A percentile compares a stretch with the other conserved stretches of the same genome.
Conservation (phyloP, 2,113 vertebrate genomes). For the Megatriorchis doriae region DNA sequence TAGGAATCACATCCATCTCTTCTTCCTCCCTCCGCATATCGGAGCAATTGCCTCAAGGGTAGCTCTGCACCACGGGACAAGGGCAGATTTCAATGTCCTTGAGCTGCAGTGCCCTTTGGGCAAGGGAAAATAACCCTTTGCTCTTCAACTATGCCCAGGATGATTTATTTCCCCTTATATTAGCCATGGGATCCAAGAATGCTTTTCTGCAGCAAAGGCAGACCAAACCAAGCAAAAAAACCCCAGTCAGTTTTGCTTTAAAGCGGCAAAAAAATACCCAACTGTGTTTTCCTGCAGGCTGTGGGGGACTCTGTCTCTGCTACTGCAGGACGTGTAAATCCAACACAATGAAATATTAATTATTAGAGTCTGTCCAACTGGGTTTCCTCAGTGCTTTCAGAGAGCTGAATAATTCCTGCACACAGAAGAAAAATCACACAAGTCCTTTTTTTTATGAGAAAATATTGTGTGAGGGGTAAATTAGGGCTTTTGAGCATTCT, state of each 20-base stretch:
- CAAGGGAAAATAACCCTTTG: neutral
- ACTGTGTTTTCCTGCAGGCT: constrained; percentile 8
- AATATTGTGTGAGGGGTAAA: neutral
- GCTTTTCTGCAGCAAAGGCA: neutral
- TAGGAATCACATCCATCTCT: neutral
- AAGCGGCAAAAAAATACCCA: neutral
- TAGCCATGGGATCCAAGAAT: neutral
- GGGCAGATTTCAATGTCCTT: neutral
- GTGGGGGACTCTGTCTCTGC: neutral
- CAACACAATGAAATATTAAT: constrained; percentile 55
- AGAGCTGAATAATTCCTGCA: neutral
- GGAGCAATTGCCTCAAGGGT: neutral
- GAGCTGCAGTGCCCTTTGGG: neutral
- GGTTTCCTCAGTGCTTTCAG: neutral
- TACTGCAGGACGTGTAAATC: constrained; percentile 14
- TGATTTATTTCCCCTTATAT: neutral
- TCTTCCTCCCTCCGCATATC: neutral
- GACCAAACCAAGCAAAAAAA: neutral
- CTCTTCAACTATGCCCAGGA: neutral
- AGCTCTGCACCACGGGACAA: accelerated
- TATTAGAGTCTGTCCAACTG: constrained; percentile 15
- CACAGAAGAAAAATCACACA: neutral
- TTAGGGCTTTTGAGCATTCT: neutral
- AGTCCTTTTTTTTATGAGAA: neutral
- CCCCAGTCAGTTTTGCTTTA: neutral